Evolutionary conservation across 2,797 vertebrate species (phyloP), one percentile per base, ranked within the genome.

Genomic region (Tokudaia muenninki): DNA sequence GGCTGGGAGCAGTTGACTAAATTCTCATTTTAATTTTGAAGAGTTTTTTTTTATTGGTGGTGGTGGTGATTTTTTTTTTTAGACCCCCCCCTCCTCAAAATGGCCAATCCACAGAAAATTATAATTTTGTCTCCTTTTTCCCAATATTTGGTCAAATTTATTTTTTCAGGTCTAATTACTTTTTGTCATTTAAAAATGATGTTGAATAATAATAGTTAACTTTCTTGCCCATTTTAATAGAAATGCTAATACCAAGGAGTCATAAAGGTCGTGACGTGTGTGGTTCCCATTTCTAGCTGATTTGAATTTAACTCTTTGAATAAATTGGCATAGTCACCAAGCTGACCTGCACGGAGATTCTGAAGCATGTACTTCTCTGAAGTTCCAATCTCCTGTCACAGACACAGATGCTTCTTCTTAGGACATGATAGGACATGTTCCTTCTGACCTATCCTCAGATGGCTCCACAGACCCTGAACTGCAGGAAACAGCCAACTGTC

Each of bases 141-240:
- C 47, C 11, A 92, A 14, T 80, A 82, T 59, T 91, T 74, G 50
- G 34, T 14, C 52, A 81, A 44, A 80, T 6, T 57, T 90, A 88
- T 87, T 91, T 94, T 94, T 70, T 92, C 50, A 84, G 11, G 6
- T 79, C 55, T 67, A 78, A 81, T 67, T 94, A 52, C 67, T 91
- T 97, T 87, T 92, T 87, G 67, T 93, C 6, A 93, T 96, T 94
- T 55, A 34, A 86, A 47, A 95, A 91, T 95, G 37, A 88, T 26
- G 44, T 16, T 88, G 41, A 95, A 87, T 6, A 90, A 72, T 37
- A 91, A 92, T 81, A 29, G 57, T 57, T 92, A 94, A 17, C 59
- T 87, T 90, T 92, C 52, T 90, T 79, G 44, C 17, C 86, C 75
- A 44, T 44, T 91, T 96, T 92, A 89, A 59, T 41, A 81, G 77